Base-by-base conservation (phyloP, 2,888 invertebrate species). In the Synergus gifuensis region DNA sequence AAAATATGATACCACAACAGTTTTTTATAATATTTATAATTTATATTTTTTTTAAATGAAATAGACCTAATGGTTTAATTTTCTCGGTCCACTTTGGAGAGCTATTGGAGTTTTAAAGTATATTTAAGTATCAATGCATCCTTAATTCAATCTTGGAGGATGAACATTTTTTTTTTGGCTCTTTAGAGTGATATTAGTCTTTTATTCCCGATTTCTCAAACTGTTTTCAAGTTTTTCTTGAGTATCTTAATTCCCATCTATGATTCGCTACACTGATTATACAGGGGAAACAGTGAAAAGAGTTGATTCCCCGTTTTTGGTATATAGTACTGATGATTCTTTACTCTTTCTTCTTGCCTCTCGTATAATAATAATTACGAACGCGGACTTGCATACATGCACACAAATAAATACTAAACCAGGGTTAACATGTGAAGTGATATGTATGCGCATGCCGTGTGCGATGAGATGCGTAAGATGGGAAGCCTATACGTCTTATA, bases 331-430 rank as follows among this genome's bases (percentile, higher is more conserved):
- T 83, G 79, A 73, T 83, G 79, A 73, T 82, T 40, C 11, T 62
- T 58, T 36, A 36, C 28, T 86, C 85, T 83, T 86, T 83, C 84
- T 84, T 86, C 85, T 84, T 83, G 85, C 84, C 80, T 85, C 79
- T 81, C 81, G 88, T 86, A n/a, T n/a, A 86, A 88, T 87, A 88
- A 88, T 89, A 89, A 89, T 89, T 89, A 89, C 88, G 81, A 80
- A 81, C 84, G 81, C 84, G 69, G 69, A 46, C 81, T 58, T 81
- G 77, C 76, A 83, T 78, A 66, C 80, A 80, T 69, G 78, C 69
- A 81, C 79, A 81, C 82, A 78, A 76, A 66, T 46, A 79, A 76
- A 66, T 46, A 79, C 54, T 78, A 67, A 81, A 22, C 67, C 63
- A 76, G 84, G 83, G 81, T 86, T 87, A 87, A 82, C 86, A 86